phyloP scores from a whole-genome alignment of 2,888 invertebrate species.

The Schizaphis graminum region DNA sequence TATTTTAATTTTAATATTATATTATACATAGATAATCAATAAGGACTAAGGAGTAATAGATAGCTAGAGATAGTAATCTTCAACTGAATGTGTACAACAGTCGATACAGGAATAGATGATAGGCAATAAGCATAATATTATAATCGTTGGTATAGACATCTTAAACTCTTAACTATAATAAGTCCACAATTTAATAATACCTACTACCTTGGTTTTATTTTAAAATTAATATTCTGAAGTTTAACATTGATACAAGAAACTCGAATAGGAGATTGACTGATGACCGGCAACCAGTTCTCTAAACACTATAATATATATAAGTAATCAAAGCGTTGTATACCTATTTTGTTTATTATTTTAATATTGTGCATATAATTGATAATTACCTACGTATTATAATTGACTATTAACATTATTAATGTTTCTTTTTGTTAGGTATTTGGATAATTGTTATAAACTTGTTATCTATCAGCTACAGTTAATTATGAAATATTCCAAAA shows the following conservation, averaged over 20 bases:
- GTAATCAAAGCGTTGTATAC: background rate
- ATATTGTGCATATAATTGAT: background rate
- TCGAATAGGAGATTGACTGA: background rate
- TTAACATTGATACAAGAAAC: background rate
- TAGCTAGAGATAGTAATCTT: background rate
- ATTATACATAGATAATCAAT: background rate
- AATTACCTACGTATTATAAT: background rate
- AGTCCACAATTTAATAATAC: background rate
- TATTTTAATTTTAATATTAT: background rate
- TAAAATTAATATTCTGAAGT: background rate
- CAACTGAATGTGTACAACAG: background rate
- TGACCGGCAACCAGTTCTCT: background rate
- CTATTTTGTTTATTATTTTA: too few species aligned
- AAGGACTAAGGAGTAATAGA: background rate
- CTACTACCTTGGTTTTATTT: background rate
- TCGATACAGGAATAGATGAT: background rate
- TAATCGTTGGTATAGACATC: background rate
- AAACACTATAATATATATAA: background rate
- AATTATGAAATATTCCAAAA: background rate
- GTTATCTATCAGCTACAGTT: background rate
- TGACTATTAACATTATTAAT: background rate
- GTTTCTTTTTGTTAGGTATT: background rate
- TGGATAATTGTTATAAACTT: too few species aligned
- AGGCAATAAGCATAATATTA: background rate
- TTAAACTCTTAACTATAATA: too few species aligned